A percentile compares a stretch with the other conserved stretches of the same genome.
phyloP scores from a whole-genome alignment of 2,888 invertebrate species.

The Leucania comma region DNA sequence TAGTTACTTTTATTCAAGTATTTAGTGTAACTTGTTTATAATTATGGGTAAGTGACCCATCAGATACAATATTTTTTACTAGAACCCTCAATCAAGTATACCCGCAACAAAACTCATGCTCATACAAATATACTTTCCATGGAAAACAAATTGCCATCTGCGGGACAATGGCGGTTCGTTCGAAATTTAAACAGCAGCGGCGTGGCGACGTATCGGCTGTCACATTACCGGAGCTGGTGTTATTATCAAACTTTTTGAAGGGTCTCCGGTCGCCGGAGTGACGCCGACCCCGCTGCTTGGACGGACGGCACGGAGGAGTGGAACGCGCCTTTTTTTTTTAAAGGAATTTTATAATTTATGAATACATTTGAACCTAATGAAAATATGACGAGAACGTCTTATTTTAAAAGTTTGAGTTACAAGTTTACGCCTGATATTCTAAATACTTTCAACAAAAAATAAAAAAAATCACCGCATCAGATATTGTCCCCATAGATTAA shows the following conservation, averaged over 20 bases:
- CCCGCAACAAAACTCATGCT: background rate
- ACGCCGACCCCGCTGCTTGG: slow-evolving; percentile 76
- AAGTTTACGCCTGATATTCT: too few relatives aligned
- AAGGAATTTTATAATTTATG: too few relatives aligned
- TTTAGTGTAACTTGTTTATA: too few relatives aligned
- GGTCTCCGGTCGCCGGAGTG: slow-evolving; percentile 86
- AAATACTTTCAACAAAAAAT: too few relatives aligned
- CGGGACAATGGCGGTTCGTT: slow-evolving; percentile 74
- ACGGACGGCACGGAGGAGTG: slow-evolving; percentile 69
- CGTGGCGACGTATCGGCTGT: slow-evolving; percentile 90
- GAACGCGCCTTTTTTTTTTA: slow-evolving; percentile 67
- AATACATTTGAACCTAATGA: too few relatives aligned
- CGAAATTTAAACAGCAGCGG: slow-evolving; percentile 82
- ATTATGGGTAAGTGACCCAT: too few relatives aligned
- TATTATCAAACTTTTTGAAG: slow-evolving; percentile 91
- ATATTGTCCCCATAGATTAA: too few relatives aligned
- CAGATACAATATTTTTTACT: background rate
- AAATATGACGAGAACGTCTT: too few relatives aligned
- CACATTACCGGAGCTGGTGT: slow-evolving; percentile 87
- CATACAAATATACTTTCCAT: slow-evolving; percentile 4
- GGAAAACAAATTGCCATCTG: slow-evolving; percentile 58
- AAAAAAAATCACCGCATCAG: too few relatives aligned
- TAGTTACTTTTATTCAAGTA: too few relatives aligned
- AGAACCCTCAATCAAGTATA: background rate
- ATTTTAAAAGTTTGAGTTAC: too few relatives aligned